phyloP scores from a whole-genome alignment of 2,888 invertebrate species.

The Caenorhabditis panamensis region DNA sequence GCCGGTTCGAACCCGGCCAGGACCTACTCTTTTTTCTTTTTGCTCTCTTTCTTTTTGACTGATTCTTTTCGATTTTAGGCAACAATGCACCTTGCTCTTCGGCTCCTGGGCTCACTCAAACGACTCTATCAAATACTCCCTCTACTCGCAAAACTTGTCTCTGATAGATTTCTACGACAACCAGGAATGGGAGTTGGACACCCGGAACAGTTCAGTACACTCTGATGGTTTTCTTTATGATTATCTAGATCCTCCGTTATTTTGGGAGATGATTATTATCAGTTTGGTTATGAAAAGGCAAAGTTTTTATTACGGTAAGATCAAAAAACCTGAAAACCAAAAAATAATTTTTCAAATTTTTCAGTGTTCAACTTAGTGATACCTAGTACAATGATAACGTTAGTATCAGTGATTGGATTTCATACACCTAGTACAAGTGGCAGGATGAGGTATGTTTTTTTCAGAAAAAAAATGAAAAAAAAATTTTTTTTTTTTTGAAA shows the following conservation, averaged over 20 bases:
- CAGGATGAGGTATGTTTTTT: conserved; percentile 70
- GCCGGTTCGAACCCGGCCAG: conserved; percentile 74
- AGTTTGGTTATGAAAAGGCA: conserved; percentile 78
- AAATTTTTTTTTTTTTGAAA: neutral
- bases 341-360: conserved; percentile 32
- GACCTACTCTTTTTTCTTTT: conserved; percentile 57
- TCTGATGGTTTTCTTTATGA: conserved; percentile 79
- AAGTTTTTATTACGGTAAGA: conserved; percentile 80
- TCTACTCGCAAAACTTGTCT: conserved; percentile 77
- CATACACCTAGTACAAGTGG: conserved; percentile 80
- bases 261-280: conserved; percentile 81
- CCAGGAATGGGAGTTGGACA: conserved; percentile 80
- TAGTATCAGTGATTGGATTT: conserved; percentile 81
- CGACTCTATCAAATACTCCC: conserved; percentile 79
- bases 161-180: conserved; percentile 81
- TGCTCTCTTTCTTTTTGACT: too few relatives aligned
- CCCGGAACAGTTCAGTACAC: conserved; percentile 74
- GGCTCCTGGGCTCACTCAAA: conserved; percentile 81
- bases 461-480: conserved; percentile 1
- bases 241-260: conserved; percentile 79
- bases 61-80: too few relatives aligned
- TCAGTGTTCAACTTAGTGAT: conserved; percentile 81
- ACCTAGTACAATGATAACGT: conserved; percentile 80
- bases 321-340: neutral
- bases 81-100: conserved; percentile 77